Evolutionary conservation across 2,797 vertebrate species (phyloP).

Genomic region (Acipenser oxyrinchus): DNA sequence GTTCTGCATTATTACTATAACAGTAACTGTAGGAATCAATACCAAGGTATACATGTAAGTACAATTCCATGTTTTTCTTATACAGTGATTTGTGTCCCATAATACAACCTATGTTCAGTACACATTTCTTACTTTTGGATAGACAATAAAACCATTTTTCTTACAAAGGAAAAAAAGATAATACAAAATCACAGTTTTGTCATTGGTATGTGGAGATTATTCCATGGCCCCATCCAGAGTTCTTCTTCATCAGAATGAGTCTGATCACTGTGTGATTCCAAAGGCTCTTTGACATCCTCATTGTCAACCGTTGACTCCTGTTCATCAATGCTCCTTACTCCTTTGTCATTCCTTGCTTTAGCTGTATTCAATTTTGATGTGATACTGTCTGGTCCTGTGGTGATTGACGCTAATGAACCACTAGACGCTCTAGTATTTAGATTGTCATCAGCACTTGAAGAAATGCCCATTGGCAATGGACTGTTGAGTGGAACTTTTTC

Average conservation of each 20-base stretch:
- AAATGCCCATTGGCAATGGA: constrained; percentile 57
- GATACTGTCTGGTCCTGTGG: constrained; percentile 50
- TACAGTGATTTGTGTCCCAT: constrained; percentile 57
- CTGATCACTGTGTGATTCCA: constrained; percentile 78
- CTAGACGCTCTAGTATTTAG: constrained; percentile 68
- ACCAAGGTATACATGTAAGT: constrained; percentile 29
- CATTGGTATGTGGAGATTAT: constrained; percentile 99
- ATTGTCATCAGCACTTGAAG: constrained; percentile 61
- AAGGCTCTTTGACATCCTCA: constrained; percentile 61
- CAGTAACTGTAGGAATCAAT: constrained; percentile 4
- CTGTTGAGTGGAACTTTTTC: constrained; percentile 71
- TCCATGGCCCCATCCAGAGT: constrained; percentile 98
- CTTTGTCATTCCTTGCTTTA: constrained; percentile 48
- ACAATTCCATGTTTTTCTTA: constrained; percentile 31
- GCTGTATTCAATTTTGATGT: constrained; percentile 57
- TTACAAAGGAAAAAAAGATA: constrained; percentile 51
- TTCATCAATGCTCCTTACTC: constrained; percentile 59
- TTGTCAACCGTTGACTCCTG: constrained; percentile 66
- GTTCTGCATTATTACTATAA: too few relatives aligned
- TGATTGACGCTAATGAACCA: constrained; percentile 67
- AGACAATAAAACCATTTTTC: constrained; percentile 61
- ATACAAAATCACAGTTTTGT: constrained; percentile 84
- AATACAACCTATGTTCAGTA: constrained; percentile 58
- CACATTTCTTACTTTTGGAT: constrained; percentile 48
- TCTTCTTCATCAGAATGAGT: constrained; percentile 87